Conservation (phyloP, 1,140 invertebrate species). For the Caenorhabditis latens region DNA sequence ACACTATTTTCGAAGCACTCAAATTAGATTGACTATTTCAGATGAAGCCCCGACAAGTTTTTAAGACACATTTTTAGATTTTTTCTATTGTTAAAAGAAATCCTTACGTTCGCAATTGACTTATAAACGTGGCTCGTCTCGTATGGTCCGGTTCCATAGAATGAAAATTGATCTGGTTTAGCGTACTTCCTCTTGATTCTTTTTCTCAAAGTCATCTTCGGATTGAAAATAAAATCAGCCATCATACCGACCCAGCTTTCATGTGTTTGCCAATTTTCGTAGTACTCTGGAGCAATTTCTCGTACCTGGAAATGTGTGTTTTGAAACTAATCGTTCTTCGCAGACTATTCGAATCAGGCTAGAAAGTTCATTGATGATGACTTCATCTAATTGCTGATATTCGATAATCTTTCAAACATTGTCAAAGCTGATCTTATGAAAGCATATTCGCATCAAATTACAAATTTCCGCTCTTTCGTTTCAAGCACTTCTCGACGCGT, state of each 20-base stretch:
- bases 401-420: slow-evolving; percentile 26
- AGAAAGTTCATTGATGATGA: slow-evolving; percentile 3
- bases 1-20: not conserved
- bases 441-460: slow-evolving; percentile 47
- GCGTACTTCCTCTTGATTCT: slow-evolving; percentile 85
- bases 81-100: too few species aligned
- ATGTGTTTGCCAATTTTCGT: slow-evolving; percentile 93
- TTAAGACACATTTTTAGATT: too few species aligned
- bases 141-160: slow-evolving; percentile 74
- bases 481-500: slow-evolving; percentile 29
- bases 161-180: slow-evolving; percentile 72
- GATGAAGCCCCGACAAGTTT: not conserved
- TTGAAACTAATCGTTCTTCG: not conserved
- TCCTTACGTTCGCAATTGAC: slow-evolving; percentile 69
- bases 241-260: slow-evolving; percentile 92
- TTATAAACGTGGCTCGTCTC: slow-evolving; percentile 72
- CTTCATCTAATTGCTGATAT: slow-evolving; percentile 16
- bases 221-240: slow-evolving; percentile 96
- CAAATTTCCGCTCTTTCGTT: slow-evolving; percentile 48
- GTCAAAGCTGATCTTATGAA: not conserved
- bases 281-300: slow-evolving; percentile 94
- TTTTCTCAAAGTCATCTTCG: slow-evolving; percentile 94
- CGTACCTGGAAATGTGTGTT: slow-evolving; percentile 83
- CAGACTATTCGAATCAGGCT: not conserved
- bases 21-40: not conserved